These are phyloP conservation scores for Limnephilus auricula DNA, from an alignment of 2,888 invertebrate species.

Conservation along the genomic window DNA sequence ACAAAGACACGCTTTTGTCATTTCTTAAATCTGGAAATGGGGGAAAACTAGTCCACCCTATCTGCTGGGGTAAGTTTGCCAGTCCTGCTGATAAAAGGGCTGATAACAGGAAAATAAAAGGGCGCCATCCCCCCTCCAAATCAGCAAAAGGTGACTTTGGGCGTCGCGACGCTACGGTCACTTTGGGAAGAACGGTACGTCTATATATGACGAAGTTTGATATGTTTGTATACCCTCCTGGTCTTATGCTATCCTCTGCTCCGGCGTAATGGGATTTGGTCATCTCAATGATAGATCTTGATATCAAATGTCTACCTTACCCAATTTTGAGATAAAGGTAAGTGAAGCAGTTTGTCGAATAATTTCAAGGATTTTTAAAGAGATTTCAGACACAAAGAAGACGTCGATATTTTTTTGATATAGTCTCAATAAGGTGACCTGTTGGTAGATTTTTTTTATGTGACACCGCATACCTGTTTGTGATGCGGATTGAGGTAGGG, in stretches of 20 bases:
- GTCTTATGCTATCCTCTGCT: not conserved
- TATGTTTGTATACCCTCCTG: not conserved
- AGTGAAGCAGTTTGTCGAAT: too few relatives aligned
- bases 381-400: too few relatives aligned
- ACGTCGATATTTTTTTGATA: too few relatives aligned
- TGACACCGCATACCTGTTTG: too few relatives aligned
- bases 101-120: slow-evolving; percentile 66
- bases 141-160: slow-evolving; percentile 58
- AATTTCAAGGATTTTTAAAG: too few relatives aligned
- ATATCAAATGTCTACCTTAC: not conserved
- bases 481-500: too few relatives aligned
- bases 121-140: slow-evolving; percentile 54
- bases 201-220: slow-evolving; percentile 6
- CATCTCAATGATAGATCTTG: slow-evolving; percentile 5
- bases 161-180: slow-evolving; percentile 54
- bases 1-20: not conserved
- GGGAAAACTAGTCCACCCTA: not conserved
- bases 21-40: slow-evolving; percentile 12
- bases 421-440: too few relatives aligned
- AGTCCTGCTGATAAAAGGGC: slow-evolving; percentile 60
- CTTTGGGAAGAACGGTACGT: slow-evolving; percentile 40
- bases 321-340: not conserved
- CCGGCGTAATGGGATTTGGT: slow-evolving; percentile 1
- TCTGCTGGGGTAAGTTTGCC: slow-evolving; percentile 25
- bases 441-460: too few relatives aligned